Percentiles rank a stretch among this genome's conserved stretches.
phyloP scores from a whole-genome alignment of 2,113 vertebrate species.

The Gymnocephalus cernua region DNA sequence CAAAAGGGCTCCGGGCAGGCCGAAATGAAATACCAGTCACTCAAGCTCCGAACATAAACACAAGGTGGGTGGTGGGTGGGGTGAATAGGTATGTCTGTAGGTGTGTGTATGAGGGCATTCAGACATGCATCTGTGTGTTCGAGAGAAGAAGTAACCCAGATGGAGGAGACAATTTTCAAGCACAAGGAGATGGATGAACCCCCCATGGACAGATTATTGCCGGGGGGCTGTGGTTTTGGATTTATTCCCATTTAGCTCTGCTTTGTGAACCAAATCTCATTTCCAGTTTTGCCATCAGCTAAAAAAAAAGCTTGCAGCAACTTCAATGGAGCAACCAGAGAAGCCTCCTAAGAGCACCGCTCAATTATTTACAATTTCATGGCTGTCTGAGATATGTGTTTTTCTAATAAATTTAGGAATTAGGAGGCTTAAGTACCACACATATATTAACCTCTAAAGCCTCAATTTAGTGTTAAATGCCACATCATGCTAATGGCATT shows the following conservation, averaged over 20 bases:
- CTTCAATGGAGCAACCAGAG: constrained; percentile 63
- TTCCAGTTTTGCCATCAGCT: constrained; percentile 79
- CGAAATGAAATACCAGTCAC: constrained; percentile 83
- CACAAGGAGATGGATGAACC: constrained; percentile 50
- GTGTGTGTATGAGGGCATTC: constrained; percentile 31
- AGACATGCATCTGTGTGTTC: constrained; percentile 53
- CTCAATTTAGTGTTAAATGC: constrained; percentile 75
- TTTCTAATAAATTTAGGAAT: constrained; percentile 83
- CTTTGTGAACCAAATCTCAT: constrained; percentile 74
- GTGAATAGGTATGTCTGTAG: constrained; percentile 58
- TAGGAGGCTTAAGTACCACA: constrained; percentile 73
- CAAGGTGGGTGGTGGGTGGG: constrained; percentile 66
- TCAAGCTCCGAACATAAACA: constrained; percentile 82
- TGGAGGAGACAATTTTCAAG: constrained; percentile 37
- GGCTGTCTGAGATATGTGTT: constrained; percentile 81
- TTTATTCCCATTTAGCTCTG: constrained; percentile 57
- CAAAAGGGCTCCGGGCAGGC: constrained; percentile 62
- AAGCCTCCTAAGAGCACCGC: constrained; percentile 66
- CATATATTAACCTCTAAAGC: constrained; percentile 76
- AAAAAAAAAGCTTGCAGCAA: constrained; percentile 52
- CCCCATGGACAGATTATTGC: constrained; percentile 58
- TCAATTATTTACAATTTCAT: constrained; percentile 86
- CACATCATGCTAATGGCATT: constrained; percentile 69
- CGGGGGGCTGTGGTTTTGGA: constrained; percentile 33
- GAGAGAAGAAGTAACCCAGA: constrained; percentile 46